Percentiles rank a stretch among this genome's conserved stretches.
These are phyloP conservation scores for Colistium nudipinnis DNA, from an alignment of 2,113 vertebrate genomes.

Conservation along the genomic window DNA sequence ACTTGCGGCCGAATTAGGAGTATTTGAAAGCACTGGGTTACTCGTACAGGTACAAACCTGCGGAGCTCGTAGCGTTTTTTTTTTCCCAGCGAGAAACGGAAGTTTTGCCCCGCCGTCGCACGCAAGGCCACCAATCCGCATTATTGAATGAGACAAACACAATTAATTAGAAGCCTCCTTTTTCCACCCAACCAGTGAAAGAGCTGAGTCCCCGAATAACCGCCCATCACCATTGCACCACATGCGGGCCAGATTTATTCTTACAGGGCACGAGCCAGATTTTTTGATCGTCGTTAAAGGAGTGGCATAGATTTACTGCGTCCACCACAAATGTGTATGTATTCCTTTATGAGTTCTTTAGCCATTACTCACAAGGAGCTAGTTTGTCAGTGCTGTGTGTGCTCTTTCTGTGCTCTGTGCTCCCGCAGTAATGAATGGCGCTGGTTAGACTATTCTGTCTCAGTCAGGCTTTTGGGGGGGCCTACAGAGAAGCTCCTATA, in stretches of 20 bases:
- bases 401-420: conserved; percentile 76
- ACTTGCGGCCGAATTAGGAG: no score
- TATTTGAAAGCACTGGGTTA: no score
- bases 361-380: conserved; percentile 80
- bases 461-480: conserved; percentile 80
- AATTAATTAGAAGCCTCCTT: conserved; percentile 47
- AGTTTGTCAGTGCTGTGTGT: conserved; percentile 82
- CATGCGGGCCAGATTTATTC: conserved; percentile 60
- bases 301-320: conserved; percentile 72
- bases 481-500: conserved; percentile 78
- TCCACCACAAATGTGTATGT: conserved; percentile 77
- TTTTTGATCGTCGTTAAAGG: conserved; percentile 70
- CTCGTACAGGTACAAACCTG: conserved; percentile 35
- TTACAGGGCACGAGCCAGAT: conserved; percentile 55
- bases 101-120: not conserved
- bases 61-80: no score
- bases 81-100: no score
- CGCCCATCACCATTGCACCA: conserved; percentile 42
- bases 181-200: conserved; percentile 43
- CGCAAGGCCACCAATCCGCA: conserved; percentile 58
- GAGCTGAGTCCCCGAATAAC: conserved; percentile 60
- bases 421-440: conserved; percentile 79
- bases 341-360: conserved; percentile 80
- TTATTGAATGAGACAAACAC: conserved; percentile 47
- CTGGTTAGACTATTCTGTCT: conserved; percentile 82